A percentile compares a stretch with the other conserved stretches of the same genome.
These are phyloP conservation scores for Tigriopus japonicus DNA, from an alignment of 1,140 invertebrate species.

Conservation along the genomic window DNA sequence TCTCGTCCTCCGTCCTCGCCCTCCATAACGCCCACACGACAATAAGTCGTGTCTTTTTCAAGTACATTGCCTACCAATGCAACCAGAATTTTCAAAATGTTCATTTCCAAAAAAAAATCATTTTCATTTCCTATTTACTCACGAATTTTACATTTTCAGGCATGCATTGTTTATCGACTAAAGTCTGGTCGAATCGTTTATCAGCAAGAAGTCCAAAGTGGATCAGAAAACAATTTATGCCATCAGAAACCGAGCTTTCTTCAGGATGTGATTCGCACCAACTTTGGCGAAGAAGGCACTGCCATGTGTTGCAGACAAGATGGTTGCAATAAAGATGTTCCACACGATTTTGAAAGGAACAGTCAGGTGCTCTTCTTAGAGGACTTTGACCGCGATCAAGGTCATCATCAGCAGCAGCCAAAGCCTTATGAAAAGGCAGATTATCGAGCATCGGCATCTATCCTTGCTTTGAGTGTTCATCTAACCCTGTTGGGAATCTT, in stretches of 20 bases:
- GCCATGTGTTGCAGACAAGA: background rate
- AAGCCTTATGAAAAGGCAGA: too few relatives aligned
- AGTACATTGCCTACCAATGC: too few relatives aligned
- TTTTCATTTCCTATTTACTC: too few relatives aligned
- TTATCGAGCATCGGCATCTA: too few relatives aligned
- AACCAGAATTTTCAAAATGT: too few relatives aligned
- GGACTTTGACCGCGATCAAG: background rate
- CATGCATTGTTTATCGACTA: slow-evolving; percentile 18
- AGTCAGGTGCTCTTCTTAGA: background rate
- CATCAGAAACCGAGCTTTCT: background rate
- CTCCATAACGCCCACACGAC: too few relatives aligned
- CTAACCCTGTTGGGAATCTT: too few relatives aligned
- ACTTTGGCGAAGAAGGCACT: background rate
- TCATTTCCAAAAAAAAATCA: too few relatives aligned
- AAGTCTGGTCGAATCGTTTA: background rate
- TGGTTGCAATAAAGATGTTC: background rate
- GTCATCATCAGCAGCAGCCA: too few relatives aligned
- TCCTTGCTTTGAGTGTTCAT: too few relatives aligned
- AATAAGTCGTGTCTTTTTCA: too few relatives aligned
- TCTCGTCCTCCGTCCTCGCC: too few relatives aligned
- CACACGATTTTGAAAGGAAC: background rate
- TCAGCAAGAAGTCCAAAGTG: background rate
- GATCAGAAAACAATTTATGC: background rate
- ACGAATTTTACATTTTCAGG: slow-evolving; percentile 30
- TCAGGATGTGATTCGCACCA: background rate